A percentile compares a stretch with the other conserved stretches of the same genome.
These are phyloP conservation scores for Microctenopoma stevenorrisi DNA, from an alignment of 2,797 vertebrate species.

Conservation along the genomic window DNA sequence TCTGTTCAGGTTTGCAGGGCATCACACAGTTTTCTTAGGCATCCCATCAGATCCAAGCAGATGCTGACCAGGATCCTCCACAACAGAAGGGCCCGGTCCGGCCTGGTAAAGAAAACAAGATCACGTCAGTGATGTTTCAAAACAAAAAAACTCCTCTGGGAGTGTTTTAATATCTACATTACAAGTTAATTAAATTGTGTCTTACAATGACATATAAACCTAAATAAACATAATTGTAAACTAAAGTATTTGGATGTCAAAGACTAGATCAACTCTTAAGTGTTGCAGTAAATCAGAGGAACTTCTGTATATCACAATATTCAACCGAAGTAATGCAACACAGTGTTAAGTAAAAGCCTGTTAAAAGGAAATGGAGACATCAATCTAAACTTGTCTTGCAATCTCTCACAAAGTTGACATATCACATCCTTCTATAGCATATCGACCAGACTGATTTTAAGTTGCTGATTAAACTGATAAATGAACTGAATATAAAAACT, in stretches of 20 bases:
- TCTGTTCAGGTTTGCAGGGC: background rate
- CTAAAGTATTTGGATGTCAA: background rate
- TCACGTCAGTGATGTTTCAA: background rate
- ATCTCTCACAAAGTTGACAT: background rate
- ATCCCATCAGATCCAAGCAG: slow-evolving; percentile 88
- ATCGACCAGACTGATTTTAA: background rate
- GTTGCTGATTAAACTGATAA: background rate
- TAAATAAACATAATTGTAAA: background rate
- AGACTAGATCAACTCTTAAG: background rate
- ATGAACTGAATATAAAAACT: background rate
- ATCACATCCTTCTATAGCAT: background rate
- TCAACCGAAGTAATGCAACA: slow-evolving; percentile 26
- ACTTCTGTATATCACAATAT: background rate
- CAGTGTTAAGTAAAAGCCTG: slow-evolving; percentile 6
- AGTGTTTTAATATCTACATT: background rate
- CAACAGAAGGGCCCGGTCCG: slow-evolving; percentile 89
- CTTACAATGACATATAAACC: background rate
- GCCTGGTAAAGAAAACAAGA: slow-evolving; percentile 76
- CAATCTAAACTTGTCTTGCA: background rate
- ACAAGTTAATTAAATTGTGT: background rate
- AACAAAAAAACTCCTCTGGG: background rate
- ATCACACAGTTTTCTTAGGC: slow-evolving; percentile 79
- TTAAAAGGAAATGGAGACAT: slow-evolving; percentile 34
- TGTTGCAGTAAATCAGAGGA: slow-evolving; percentile 2
- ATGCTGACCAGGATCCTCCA: slow-evolving; percentile 83